phyloP scores from a whole-genome alignment of 2,888 invertebrate species.

The Octonoba sinensis region DNA sequence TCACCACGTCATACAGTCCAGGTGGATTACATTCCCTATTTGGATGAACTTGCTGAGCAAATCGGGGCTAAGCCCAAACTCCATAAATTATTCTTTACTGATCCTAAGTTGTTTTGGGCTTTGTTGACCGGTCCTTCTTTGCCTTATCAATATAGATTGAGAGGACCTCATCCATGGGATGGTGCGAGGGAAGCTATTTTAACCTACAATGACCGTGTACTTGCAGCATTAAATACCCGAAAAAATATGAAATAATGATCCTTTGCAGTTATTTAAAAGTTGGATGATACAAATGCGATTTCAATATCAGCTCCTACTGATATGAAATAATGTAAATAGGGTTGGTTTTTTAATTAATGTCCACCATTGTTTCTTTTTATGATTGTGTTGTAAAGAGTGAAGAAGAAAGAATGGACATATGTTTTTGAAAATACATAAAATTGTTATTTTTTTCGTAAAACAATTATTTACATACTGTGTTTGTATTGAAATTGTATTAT shows the following conservation, averaged over 20 bases:
- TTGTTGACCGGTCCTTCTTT: conserved; percentile 70
- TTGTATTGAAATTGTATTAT: too few species aligned
- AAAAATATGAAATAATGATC: neutral
- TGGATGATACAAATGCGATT: neutral
- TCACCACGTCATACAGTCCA: conserved; percentile 63
- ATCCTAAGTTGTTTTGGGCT: conserved; percentile 67
- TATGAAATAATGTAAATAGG: too few species aligned
- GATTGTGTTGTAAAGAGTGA: too few species aligned
- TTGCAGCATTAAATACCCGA: conserved; percentile 63
- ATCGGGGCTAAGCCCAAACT: conserved; percentile 71
- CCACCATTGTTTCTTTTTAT: too few species aligned
- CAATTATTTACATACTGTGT: too few species aligned
- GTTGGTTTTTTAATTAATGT: too few species aligned
- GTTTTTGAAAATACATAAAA: too few species aligned
- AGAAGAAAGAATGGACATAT: too few species aligned
- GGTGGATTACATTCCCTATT: conserved; percentile 68
- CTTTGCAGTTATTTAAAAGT: neutral
- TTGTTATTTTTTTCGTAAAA: too few species aligned
- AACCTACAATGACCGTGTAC: conserved; percentile 66
- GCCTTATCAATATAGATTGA: conserved; percentile 71
- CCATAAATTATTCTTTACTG: conserved; percentile 68
- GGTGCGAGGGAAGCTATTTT: conserved; percentile 72
- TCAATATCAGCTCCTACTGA: too few species aligned
- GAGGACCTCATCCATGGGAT: conserved; percentile 71
- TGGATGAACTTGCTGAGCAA: conserved; percentile 72